A percentile compares a stretch with the other conserved stretches of the same genome.
These are phyloP conservation scores for Enteromius fasciolatus DNA, from an alignment of 2,797 vertebrate species.

Conservation along the genomic window DNA sequence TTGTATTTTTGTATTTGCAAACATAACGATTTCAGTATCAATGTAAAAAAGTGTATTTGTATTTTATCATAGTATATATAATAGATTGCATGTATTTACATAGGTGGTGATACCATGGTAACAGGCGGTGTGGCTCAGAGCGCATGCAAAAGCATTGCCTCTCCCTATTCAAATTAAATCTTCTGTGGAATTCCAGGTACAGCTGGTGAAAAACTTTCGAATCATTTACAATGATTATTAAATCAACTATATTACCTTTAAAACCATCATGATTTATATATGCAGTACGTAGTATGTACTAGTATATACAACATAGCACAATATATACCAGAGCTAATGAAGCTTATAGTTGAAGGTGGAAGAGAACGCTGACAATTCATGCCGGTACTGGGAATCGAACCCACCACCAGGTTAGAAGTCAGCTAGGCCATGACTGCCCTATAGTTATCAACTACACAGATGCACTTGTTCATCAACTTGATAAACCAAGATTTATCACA, in stretches of 20 bases:
- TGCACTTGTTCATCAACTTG: neutral
- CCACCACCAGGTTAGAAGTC: neutral
- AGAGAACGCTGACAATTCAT: neutral
- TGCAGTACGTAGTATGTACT: neutral
- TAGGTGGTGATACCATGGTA: conserved; percentile 42
- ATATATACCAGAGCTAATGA: neutral
- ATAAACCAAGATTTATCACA: neutral
- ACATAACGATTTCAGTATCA: neutral
- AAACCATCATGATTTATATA: neutral
- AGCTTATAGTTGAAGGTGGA: neutral
- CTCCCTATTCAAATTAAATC: conserved; percentile 73
- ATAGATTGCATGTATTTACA: conserved; percentile 51
- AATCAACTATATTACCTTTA: conserved; percentile 31
- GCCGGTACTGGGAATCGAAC: neutral
- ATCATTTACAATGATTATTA: neutral
- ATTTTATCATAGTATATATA: neutral
- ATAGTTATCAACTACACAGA: neutral
- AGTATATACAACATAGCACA: neutral
- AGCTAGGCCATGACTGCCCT: neutral
- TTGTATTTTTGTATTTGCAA: neutral
- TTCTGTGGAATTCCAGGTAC: conserved; percentile 55
- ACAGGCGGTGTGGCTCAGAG: conserved; percentile 51
- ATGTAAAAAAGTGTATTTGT: neutral
- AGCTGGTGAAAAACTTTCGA: conserved; percentile 48
- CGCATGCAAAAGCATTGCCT: conserved; percentile 71